Percentiles rank a stretch among this genome's conserved stretches.
Evolutionary conservation across 2,113 vertebrate species (phyloP).

Genomic region (Lichenostomus cassidix): DNA sequence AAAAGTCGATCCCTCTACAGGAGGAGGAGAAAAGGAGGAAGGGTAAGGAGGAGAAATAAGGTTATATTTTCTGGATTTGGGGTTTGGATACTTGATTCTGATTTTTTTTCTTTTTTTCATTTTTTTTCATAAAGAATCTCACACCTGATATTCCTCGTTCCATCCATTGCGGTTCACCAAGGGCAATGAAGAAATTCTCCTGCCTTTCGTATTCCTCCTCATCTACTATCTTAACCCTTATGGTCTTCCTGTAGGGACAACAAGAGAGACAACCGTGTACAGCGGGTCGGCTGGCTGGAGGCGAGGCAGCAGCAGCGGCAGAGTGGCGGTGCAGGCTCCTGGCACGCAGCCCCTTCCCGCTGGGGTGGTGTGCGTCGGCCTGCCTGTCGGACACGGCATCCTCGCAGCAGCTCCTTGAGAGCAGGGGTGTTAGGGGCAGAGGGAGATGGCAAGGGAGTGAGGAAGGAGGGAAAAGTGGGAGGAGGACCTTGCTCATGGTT

Average conservation of each 20-base stretch:
- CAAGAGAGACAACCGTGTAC: conserved; percentile 79
- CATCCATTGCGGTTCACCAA: conserved; percentile 95
- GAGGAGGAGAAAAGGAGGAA: conserved; percentile 60
- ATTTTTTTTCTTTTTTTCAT: background rate
- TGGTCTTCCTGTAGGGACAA: conserved; percentile 92
- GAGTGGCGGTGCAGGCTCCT: conserved; percentile 25
- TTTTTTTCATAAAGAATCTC: conserved; percentile 74
- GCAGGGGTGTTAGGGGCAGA: conserved; percentile 8
- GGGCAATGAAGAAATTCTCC: conserved; percentile 99
- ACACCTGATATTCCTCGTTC: conserved; percentile 91
- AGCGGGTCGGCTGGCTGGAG: conserved; percentile 47
- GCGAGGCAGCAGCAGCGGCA: conserved; percentile 2
- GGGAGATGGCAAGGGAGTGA: background rate
- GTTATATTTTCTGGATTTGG: conserved; percentile 36
- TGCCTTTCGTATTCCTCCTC: conserved; percentile 99
- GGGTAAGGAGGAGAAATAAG: conserved; percentile 29
- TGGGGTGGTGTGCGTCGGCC: background rate
- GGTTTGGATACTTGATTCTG: conserved; percentile 33
- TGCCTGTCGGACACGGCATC: conserved; percentile 40
- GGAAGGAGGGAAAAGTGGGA: conserved; percentile 13
- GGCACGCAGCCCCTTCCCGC: conserved; percentile 53
- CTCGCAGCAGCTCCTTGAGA: conserved; percentile 53
- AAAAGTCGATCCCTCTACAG: conserved; percentile 51
- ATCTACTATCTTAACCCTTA: conserved; percentile 99
- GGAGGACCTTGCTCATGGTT: conserved; percentile 61